Evolutionary conservation across 2,797 vertebrate genomes (phyloP).

Genomic region (Onychomys torridus): DNA sequence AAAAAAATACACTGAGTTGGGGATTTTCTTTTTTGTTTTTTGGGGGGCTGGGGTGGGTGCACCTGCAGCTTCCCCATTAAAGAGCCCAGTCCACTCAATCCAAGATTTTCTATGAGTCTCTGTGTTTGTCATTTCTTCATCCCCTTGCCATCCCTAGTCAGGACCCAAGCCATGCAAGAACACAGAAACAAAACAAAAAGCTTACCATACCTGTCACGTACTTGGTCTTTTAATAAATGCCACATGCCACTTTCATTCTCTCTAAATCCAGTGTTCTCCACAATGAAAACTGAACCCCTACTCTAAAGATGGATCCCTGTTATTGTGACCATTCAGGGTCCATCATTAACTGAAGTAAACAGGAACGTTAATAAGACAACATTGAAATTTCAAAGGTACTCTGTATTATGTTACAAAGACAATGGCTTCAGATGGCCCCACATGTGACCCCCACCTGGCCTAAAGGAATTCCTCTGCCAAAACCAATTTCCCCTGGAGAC

Average conservation of each 20-base stretch:
- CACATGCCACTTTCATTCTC: neutral
- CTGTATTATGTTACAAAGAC: neutral
- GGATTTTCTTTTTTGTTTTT: neutral
- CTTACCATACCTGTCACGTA: neutral
- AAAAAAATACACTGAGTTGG: neutral
- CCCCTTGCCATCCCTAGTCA: neutral
- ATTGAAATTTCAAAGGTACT: neutral
- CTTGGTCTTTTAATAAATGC: slow-evolving; percentile 37
- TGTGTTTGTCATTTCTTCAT: neutral
- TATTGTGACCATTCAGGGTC: neutral
- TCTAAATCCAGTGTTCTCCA: neutral
- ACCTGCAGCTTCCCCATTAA: neutral
- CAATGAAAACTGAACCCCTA: neutral
- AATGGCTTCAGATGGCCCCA: slow-evolving; percentile 34
- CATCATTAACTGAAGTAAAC: slow-evolving; percentile 21
- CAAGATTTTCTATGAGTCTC: neutral
- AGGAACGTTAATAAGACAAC: neutral
- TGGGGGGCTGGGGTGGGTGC: neutral
- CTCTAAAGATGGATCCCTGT: neutral
- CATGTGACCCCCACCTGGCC: neutral
- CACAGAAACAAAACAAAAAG: neutral
- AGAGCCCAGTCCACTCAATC: neutral
- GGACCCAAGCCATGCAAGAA: neutral
- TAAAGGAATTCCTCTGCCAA: neutral
- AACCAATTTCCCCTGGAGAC: neutral